Evolutionary conservation across 2,888 invertebrate species (phyloP), one percentile per base, ranked within the genome.

Genomic region (Carterocephalus palaemon): DNA sequence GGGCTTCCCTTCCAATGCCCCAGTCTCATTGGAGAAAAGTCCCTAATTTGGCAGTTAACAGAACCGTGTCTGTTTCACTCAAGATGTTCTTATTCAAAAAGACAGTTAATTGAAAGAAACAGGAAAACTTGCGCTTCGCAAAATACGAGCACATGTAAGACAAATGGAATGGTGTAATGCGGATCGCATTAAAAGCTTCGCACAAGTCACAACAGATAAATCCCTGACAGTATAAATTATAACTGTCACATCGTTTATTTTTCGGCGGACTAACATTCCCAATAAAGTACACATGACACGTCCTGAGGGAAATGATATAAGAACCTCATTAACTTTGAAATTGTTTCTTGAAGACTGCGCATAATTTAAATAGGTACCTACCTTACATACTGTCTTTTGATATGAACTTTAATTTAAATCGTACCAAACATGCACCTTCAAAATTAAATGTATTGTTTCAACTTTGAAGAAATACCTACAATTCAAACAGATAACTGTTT

Each of bases 151-250:
- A 43, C 29, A 43, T 43, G 43, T 43, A 43, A 43, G 43, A 43
- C 43, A 43, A 43, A 43, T 43, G 43, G 43, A 43, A 36, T 19
- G 37, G 36, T 37, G 45, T 45, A 45, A 45, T 45, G 36, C 36
- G 37, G 29, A 45, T 36, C 45, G 37, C 45, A 57, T 59, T 57
- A 54, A 56, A 54, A 58, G 55, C 56, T 49, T 54, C 46, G 51
- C 47, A 28, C 45, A 53, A 55, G 54, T 56, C 59, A 56, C 51
- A 60, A 57, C 54, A 57, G 53, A 59, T 59, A 58, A 59, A 59
- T 59, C 55, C 51, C 47, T 46, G 54, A 52, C 55, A 54, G 49
- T 52, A 51, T 58, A 55, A 56, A 56, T 59, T 59, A 58, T 57
- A 51, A 31, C 43, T 38, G 51, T 51, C 50, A 52, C 54, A 49